Base-by-base conservation (phyloP, 2,113 vertebrate species). In the Bucco capensis region DNA sequence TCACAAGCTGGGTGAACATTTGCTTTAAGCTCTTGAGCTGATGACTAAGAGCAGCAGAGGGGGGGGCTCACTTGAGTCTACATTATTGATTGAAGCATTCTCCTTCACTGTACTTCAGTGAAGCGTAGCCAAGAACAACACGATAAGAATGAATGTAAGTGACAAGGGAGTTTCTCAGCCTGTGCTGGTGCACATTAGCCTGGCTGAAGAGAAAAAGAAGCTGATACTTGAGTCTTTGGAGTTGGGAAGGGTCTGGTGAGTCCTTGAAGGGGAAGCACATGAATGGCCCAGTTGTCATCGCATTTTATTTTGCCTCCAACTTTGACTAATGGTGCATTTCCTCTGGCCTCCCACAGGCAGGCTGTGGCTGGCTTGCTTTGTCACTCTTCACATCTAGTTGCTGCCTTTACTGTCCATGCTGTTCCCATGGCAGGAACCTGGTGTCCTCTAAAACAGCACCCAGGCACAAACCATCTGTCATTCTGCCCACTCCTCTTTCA, bases 271-370 rank as follows among this genome's bases (percentile, higher is more conserved):
- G 93, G 95, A 96, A 95, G 82, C 92, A 91, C 95, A 94, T 95
- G 86, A 96, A 96, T 95, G 83, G 93, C 91, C 60, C 51, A 57
- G 94, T 96, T 96, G 96, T 97, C 96, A 96, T 94, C 96, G 85
- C 94, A 88, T 96, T 96, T 97, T 96, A 96, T 96, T 97, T 96
- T 96, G 77, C 94, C 74, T 97, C 92, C 90, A 94, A 61, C 94
- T 94, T 94, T 96, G 95, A 96, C 95, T 96, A 97, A 97, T 97
- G 96, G 91, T 93, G 93, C 92, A 96, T 96, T 97, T 97, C 96
- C 95, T 96, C 90, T 88, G 92, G 94, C 95, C 95, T 97, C 96
- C 94, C 94, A 95, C 75, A 50, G 89, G 92, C 92, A 47, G 11
- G 92, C 95, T 72, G 58, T 96, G 94, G 93, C 94, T 97, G 94